Conservation (phyloP, 2,888 invertebrate species). For the Podotricha telesiphe region DNA sequence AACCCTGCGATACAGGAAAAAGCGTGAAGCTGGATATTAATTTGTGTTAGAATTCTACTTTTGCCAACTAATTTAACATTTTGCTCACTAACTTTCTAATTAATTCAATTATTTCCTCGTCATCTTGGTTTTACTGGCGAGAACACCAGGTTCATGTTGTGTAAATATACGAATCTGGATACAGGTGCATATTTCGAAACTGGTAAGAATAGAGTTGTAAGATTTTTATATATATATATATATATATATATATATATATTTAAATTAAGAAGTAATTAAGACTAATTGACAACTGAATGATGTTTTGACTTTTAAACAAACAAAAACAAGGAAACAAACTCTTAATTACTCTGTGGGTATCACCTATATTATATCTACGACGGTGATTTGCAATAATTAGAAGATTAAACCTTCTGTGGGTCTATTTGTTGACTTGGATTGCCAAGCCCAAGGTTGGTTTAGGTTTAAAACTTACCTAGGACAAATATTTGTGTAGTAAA, state of each 20-base stretch:
- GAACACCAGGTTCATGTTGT: too few species aligned
- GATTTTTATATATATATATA: too few species aligned
- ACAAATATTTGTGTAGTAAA: not conserved
- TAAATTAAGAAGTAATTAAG: not conserved
- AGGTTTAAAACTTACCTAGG: not conserved
- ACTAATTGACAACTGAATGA: constrained; percentile 13
- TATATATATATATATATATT: not conserved
- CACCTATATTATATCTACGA: constrained; percentile 9
- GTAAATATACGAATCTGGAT: too few species aligned
- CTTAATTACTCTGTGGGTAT: constrained; percentile 16
- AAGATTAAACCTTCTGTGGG: not conserved
- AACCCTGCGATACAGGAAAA: too few species aligned
- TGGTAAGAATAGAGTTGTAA: too few species aligned
- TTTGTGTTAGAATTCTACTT: too few species aligned
- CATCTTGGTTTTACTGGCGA: too few species aligned
- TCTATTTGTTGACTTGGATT: not conserved
- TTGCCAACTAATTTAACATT: too few species aligned
- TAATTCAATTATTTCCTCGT: too few species aligned
- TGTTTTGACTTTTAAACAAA: constrained; percentile 12
- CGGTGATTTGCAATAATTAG: constrained; percentile 2
- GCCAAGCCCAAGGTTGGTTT: constrained; percentile 8
- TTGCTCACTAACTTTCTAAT: too few species aligned
- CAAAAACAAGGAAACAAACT: constrained; percentile 14
- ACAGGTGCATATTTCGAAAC: too few species aligned
- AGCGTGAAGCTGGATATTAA: too few species aligned